phyloP scores from a whole-genome alignment of 2,797 vertebrate species.

The Champsocephalus esox region DNA sequence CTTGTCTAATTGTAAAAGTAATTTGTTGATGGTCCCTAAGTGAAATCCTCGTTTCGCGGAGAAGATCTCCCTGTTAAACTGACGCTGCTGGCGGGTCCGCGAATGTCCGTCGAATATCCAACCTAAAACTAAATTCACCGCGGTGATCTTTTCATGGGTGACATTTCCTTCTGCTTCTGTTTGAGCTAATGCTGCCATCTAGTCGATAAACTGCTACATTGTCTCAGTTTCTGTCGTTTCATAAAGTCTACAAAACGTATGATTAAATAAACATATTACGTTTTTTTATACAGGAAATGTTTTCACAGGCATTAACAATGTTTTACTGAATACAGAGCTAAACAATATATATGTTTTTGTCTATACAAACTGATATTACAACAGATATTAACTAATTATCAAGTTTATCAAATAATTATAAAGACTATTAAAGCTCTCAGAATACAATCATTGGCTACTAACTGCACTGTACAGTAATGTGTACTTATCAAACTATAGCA shows the following conservation, averaged over 20 bases:
- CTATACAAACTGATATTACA: neutral
- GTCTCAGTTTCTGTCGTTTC: no score
- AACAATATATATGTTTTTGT: neutral
- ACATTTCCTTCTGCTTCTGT: neutral
- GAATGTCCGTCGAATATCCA: no score
- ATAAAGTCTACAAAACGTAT: neutral
- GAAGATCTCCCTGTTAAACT: no score
- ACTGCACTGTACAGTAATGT: neutral
- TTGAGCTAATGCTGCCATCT: slow-evolving; percentile 65
- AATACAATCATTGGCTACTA: neutral
- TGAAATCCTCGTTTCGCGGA: no score
- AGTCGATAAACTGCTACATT: slow-evolving; percentile 23
- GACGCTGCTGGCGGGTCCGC: no score
- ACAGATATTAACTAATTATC: neutral
- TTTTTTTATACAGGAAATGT: neutral
- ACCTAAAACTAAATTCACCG: no score
- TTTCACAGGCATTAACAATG: neutral
- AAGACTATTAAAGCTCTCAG: neutral
- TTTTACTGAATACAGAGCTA: neutral
- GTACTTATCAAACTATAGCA: neutral
- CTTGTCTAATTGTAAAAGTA: no score
- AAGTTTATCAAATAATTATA: neutral
- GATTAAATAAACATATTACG: neutral
- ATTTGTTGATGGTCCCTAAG: no score
- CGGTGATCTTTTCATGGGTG: neutral